phyloP scores from a whole-genome alignment of 2,797 vertebrate species.

The Silurus aristotelis region DNA sequence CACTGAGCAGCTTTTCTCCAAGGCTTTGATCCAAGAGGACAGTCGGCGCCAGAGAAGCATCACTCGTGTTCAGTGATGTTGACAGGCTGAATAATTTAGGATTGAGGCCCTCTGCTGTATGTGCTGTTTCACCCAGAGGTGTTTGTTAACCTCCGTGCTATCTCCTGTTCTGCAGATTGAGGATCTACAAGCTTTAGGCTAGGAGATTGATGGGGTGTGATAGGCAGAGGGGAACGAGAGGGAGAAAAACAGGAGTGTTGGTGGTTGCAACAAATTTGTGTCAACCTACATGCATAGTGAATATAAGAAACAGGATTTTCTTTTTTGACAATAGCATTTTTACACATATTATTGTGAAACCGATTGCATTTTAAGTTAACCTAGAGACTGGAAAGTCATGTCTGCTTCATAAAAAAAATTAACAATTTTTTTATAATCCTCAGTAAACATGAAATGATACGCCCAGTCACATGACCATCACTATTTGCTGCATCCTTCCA shows the following conservation, averaged over 20 bases:
- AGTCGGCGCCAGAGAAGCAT: constrained; percentile 45
- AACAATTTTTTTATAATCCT: not conserved
- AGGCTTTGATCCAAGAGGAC: constrained; percentile 53
- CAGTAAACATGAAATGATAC: not conserved
- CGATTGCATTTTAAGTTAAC: not conserved
- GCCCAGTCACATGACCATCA: not conserved
- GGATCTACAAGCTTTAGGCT: constrained; percentile 17
- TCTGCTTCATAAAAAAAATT: not conserved
- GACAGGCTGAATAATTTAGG: constrained; percentile 55
- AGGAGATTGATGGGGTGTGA: constrained; percentile 36
- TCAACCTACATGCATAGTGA: not conserved
- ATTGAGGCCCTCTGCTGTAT: constrained; percentile 13
- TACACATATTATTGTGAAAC: not conserved
- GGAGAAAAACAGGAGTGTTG: too few relatives aligned
- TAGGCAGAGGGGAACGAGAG: constrained; percentile 32
- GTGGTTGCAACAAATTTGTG: not conserved
- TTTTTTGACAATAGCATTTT: not conserved
- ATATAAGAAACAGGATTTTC: not conserved
- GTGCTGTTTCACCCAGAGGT: constrained; percentile 40
- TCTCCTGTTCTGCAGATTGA: constrained; percentile 38
- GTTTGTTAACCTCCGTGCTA: constrained; percentile 45
- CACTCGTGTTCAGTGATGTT: constrained; percentile 49
- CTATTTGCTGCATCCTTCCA: not conserved
- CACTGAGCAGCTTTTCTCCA: constrained; percentile 51
- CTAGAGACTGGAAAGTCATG: not conserved